Evolutionary conservation across 2,888 invertebrate genomes (phyloP), one percentile per base, ranked within the genome.

Genomic region (Tipula confusa): DNA sequence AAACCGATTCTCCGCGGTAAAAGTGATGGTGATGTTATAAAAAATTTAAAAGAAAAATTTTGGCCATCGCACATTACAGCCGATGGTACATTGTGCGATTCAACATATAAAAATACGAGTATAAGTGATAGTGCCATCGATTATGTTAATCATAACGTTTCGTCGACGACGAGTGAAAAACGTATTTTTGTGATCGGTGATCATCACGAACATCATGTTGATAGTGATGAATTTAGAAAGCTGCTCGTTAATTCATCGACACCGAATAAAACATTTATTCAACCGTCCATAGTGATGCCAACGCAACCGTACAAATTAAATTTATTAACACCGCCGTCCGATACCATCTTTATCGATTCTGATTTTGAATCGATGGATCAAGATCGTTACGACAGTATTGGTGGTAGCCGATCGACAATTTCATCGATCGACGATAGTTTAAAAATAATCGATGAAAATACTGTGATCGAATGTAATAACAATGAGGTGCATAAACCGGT

Each of bases 291-390:
- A 31, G 33, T n/a, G 15, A 83, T n/a, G 1, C 6, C 31, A 28
- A 79, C 28, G 0, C 28, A 64, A 29, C 31, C 15, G 29, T 83
- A 81, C 18, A 83, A 83, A 48, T 64, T 64, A 24, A 81, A 64
- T 82, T 38, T 82, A 18, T 82, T 81, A 83, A 83, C 84, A 79
- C 83, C 84, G 5, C 83, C 84, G 15, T 18, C 82, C 1, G 83
- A 84, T 81, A 80, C 83, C 43, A 38, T 29, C 24, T 84, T 83
- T 80, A 83, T 84, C 79, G 87, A 87, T 84, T 86, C 86, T 5
- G 86, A 86, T 82, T 86, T 86, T 84, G 86, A 85, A 48, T 86
- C 86, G 18, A 86, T 85, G 84, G 86, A 86, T 82, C 85, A 86
- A 36, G 85, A 86, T 82, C 82, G 33, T 24, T 82, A 82, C 33